Conservation (phyloP, 2,888 invertebrate genomes). For the Clistopyga incitator region DNA sequence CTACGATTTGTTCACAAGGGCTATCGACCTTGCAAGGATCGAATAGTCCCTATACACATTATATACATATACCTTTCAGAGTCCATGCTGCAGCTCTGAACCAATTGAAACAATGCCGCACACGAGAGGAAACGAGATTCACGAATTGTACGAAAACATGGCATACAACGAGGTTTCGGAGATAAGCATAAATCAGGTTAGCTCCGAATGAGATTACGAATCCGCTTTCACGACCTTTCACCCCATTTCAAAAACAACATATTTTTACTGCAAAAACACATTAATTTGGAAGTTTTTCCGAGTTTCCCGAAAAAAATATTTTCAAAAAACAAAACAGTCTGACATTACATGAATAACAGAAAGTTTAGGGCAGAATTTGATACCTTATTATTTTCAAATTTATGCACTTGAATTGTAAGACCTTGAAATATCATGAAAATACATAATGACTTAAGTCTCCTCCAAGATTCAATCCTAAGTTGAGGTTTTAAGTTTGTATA, state of each 20-base stretch:
- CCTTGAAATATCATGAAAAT: too few species aligned
- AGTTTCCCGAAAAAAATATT: not conserved
- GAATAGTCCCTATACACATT: not conserved
- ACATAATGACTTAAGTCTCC: too few species aligned
- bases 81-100: not conserved
- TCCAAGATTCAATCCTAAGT: too few species aligned
- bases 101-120: constrained; percentile 55
- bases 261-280: not conserved
- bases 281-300: not conserved
- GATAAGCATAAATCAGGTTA: constrained; percentile 55
- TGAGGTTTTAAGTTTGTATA: too few species aligned
- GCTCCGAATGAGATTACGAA: not conserved
- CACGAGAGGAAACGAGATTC: constrained; percentile 60
- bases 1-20: constrained; percentile 6
- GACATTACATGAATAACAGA: too few species aligned
- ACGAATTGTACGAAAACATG: constrained; percentile 62
- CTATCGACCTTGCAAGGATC: constrained; percentile 10
- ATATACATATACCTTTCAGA: not conserved
- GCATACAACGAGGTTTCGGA: constrained; percentile 62
- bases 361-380: too few species aligned
- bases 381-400: not conserved
- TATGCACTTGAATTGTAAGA: not conserved
- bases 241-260: constrained; percentile 10
- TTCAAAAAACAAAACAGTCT: too few species aligned
- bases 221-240: not conserved